Base-by-base conservation (phyloP, 2,888 invertebrate genomes). In the Cyaniris semiargus region DNA sequence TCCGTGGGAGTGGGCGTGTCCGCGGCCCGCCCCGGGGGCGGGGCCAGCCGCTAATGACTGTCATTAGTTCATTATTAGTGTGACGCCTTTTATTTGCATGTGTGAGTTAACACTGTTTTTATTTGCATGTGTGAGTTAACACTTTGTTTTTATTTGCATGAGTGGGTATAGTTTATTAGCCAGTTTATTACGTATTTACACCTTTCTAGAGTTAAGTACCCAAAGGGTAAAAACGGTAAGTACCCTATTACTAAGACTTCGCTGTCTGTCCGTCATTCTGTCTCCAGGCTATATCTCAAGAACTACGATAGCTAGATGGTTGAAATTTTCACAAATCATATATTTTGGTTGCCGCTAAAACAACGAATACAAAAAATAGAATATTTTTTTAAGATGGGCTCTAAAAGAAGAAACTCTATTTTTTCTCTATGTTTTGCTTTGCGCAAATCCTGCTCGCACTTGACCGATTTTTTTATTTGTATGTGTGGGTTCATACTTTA, bases 21-120 rank as follows among this genome's bases (percentile, higher is more conserved):
- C 79, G 86, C 84, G 81, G 82, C 82, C 86, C 85, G 88, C 84
- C 89, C 88, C 85, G 82, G 82, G 83, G 89, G 89, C 88, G 90
- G 89, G 80, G 89, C 81, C 81, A 82, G 85, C 81, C 82, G 82
- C 85, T 90, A 90, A 89, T 89, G 86, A 88, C 84, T 81, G 82
- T 82, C 84, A 85, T 85, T 86, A 79, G 75, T 70, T 70, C 78
- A 79, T 76, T 38, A 70, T 56, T 81, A 70, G 27, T 75, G 58
- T 66, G 76, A 76, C 60, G 60, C 21, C 76, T 13, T 60, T 38
- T 60, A 76, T 60, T 15, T n/a, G n/a, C 60, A 53, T 53, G 53
- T 18, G 53, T 53, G 53, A 18, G 18, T 53, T 53, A 18, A 53
- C 53, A 18, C 18, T 53, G 53, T 34, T 75, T 58, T 21, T 38